phyloP scores from a whole-genome alignment of 2,797 vertebrate genomes.

The Lates japonicus region DNA sequence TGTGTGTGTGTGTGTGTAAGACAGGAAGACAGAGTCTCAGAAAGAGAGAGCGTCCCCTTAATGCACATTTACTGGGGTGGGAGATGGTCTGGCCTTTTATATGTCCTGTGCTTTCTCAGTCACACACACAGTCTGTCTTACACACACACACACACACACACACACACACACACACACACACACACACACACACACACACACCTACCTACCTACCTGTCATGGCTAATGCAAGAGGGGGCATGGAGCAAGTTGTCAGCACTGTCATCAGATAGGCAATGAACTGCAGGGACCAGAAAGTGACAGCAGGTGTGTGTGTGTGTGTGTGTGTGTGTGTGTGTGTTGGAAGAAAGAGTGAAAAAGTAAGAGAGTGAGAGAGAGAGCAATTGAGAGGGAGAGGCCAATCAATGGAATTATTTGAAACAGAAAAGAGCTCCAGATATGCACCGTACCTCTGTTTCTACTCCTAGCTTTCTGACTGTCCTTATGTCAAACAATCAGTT shows the following conservation, averaged over 20 bases:
- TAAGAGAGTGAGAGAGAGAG: not conserved
- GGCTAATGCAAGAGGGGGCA: conserved; percentile 65
- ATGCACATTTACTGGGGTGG: conserved; percentile 38
- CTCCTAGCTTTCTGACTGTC: not conserved
- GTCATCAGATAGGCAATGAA: conserved; percentile 69
- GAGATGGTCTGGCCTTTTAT: conserved; percentile 51
- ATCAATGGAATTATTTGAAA: conserved; percentile 28
- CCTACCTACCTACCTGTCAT: conserved; percentile 65
- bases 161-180: not conserved
- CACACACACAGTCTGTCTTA: not conserved
- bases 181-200: conserved; percentile 25
- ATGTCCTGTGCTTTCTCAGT: conserved; percentile 16
- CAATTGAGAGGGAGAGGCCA: conserved; percentile 36
- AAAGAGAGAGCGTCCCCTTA: conserved; percentile 2
- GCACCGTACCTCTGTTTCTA: not conserved
- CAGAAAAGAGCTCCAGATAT: conserved; percentile 10
- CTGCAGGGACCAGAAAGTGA: conserved; percentile 55
- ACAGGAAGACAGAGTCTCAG: not conserved
- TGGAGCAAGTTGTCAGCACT: conserved; percentile 71
- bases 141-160: not conserved
- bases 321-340: conserved; percentile 11
- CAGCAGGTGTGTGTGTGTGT: conserved; percentile 27
- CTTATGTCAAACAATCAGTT: conserved; percentile 17
- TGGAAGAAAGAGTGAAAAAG: not conserved
- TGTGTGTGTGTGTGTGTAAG: not conserved